phyloP scores from a whole-genome alignment of 2,888 invertebrate species.

The Drosophila quinaria region DNA sequence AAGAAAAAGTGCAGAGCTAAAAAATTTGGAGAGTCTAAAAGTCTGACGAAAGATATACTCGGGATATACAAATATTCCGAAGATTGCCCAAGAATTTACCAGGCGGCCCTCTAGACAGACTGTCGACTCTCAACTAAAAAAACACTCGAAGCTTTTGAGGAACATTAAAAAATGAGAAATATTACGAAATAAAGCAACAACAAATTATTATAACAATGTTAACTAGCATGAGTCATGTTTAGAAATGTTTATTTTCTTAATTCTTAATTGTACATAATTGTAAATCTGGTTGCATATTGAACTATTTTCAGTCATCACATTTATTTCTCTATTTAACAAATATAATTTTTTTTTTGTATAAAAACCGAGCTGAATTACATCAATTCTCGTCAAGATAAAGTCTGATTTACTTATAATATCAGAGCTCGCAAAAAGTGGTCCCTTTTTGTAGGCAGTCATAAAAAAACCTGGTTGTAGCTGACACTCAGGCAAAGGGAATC shows the following conservation, averaged over 20 bases:
- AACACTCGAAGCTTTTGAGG: neutral
- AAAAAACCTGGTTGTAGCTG: too few relatives aligned
- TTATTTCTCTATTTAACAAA: too few relatives aligned
- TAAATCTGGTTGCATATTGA: too few relatives aligned
- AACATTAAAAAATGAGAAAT: constrained; percentile 14
- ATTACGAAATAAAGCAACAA: constrained; percentile 21
- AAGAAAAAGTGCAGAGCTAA: neutral
- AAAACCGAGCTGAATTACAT: neutral
- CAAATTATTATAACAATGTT: constrained; percentile 8
- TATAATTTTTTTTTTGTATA: too few relatives aligned
- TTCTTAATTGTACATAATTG: neutral
- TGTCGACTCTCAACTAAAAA: constrained; percentile 25
- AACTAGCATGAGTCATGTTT: neutral
- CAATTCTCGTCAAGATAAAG: neutral
- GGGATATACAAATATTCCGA: constrained; percentile 26
- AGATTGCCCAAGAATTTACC: constrained; percentile 22
- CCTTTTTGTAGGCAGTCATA: too few relatives aligned
- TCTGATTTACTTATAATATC: neutral
- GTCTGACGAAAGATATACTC: constrained; percentile 36
- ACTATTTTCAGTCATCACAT: too few relatives aligned
- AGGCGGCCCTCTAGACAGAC: constrained; percentile 13
- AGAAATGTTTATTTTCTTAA: neutral
- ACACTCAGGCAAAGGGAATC: too few relatives aligned
- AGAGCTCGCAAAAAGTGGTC: too few relatives aligned
- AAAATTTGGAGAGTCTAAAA: constrained; percentile 5